Conservation (phyloP, 37 sponge, comb jelly and placozoan species). For the Axinella damicornis region DNA sequence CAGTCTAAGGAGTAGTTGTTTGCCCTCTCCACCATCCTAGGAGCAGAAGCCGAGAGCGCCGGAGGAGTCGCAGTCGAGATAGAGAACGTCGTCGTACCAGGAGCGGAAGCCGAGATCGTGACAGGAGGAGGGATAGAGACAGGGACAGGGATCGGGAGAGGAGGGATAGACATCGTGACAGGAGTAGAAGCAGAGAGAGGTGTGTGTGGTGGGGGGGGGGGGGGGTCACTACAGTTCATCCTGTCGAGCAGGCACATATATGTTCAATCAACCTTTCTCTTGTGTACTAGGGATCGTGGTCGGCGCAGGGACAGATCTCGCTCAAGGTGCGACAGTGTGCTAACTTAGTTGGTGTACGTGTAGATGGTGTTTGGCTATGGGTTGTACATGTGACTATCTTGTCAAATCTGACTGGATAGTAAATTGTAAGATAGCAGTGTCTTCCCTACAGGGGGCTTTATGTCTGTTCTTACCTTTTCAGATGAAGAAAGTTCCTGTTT, state of each 20-base stretch:
- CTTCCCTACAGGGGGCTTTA: no score
- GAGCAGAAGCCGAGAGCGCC: not conserved
- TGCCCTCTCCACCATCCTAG: no score
- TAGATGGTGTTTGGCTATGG: no score
- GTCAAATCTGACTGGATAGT: no score
- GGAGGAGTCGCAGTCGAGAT: conserved; percentile 14
- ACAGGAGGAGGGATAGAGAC: conserved; percentile 21
- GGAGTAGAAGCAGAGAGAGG: conserved; percentile 25
- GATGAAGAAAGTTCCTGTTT: no score
- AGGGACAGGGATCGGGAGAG: conserved; percentile 21
- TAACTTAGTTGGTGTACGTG: no score
- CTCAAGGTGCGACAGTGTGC: not conserved
- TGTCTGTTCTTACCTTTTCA: no score
- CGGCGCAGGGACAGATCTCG: conserved; percentile 26
- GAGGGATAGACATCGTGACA: conserved; percentile 24
- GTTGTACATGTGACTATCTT: no score
- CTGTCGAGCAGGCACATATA: no score
- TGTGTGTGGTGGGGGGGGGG: no score
- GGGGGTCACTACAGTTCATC: not conserved
- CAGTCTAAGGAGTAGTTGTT: no score
- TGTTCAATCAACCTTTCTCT: not conserved
- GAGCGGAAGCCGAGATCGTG: conserved; percentile 24
- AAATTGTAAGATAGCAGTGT: no score
- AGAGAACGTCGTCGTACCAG: conserved; percentile 5
- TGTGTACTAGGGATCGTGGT: not conserved